These are phyloP conservation scores for Oryzias curvinotus DNA, from an alignment of 2,113 vertebrate genomes.

Conservation along the genomic window DNA sequence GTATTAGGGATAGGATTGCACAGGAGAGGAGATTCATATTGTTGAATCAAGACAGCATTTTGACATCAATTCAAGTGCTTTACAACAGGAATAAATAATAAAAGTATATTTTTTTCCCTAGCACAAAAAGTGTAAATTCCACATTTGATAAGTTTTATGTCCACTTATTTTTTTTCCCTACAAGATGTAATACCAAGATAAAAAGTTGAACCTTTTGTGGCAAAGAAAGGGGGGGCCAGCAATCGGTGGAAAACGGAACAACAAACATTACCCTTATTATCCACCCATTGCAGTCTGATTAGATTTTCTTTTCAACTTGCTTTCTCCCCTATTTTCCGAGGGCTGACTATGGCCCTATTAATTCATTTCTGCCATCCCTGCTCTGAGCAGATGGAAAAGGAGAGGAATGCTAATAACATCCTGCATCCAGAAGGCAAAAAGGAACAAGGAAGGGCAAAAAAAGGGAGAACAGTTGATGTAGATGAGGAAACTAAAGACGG, in stretches of 20 bases:
- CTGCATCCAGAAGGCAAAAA: constrained; percentile 38
- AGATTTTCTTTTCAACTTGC: constrained; percentile 29
- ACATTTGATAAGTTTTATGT: too few relatives aligned
- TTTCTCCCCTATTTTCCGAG: constrained; percentile 30
- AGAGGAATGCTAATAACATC: constrained; percentile 50
- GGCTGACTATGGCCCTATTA: constrained; percentile 52
- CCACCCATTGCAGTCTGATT: constrained; percentile 40
- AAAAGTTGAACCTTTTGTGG: too few relatives aligned
- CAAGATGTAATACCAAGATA: too few relatives aligned
- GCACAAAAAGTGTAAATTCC: too few relatives aligned
- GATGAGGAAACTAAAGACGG: neutral
- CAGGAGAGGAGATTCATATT: constrained; percentile 45
- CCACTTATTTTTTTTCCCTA: too few relatives aligned
- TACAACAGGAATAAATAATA: neutral
- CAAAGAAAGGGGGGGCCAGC: constrained; percentile 6
- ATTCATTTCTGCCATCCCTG: constrained; percentile 59
- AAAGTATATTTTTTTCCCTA: too few relatives aligned
- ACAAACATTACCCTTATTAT: constrained; percentile 3
- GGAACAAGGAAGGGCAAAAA: constrained; percentile 26
- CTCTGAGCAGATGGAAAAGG: constrained; percentile 58
- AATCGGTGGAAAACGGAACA: neutral
- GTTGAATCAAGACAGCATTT: constrained; percentile 52
- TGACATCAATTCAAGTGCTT: constrained; percentile 57
- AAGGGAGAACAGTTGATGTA: constrained; percentile 4
- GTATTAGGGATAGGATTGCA: neutral